These are phyloP conservation scores for Tragelaphus oryx DNA, from an alignment of 2,797 vertebrate species.

Conservation along the genomic window DNA sequence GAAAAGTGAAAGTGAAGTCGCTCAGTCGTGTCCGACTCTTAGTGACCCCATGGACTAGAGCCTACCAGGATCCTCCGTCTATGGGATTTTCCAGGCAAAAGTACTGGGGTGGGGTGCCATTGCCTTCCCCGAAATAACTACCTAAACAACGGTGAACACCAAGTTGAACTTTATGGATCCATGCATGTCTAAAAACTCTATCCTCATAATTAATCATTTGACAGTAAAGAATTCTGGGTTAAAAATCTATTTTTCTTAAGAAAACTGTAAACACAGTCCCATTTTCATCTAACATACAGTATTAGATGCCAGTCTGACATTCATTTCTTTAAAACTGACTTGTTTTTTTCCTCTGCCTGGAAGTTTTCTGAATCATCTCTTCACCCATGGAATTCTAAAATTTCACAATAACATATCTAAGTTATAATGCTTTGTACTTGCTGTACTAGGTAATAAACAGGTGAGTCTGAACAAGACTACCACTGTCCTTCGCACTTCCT, in stretches of 20 bases:
- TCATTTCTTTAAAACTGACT: slow-evolving; percentile 18
- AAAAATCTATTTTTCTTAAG: not conserved
- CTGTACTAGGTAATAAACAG: not conserved
- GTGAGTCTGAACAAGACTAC: not conserved
- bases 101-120: too few relatives aligned
- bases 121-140: not conserved
- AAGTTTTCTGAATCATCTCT: not conserved
- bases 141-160: not conserved
- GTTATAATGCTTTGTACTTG: not conserved
- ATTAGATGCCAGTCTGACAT: not conserved
- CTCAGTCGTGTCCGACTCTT: too few relatives aligned
- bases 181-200: not conserved
- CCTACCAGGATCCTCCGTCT: too few relatives aligned
- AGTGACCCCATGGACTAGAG: too few relatives aligned
- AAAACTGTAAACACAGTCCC: not conserved
- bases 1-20: too few relatives aligned
- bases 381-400: not conserved
- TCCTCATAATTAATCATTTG: not conserved
- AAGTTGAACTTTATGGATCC: not conserved
- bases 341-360: not conserved
- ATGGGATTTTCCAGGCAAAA: too few relatives aligned
- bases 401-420: not conserved
- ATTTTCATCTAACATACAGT: not conserved
- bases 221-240: not conserved
- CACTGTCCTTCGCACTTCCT: not conserved